phyloP scores from a whole-genome alignment of 2,888 invertebrate genomes.

The Drosophila fungiperda region DNA sequence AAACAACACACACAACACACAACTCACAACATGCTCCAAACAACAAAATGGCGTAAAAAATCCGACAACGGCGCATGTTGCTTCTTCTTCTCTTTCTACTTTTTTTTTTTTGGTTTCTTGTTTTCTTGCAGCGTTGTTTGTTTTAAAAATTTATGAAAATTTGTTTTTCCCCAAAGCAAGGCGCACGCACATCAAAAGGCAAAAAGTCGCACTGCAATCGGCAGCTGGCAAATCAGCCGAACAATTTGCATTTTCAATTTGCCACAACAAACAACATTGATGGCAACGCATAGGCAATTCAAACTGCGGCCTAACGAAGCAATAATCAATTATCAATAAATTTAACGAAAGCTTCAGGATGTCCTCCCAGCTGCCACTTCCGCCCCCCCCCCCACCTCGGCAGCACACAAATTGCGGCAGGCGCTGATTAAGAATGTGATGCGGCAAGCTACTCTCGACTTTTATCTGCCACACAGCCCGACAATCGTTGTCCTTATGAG shows the following conservation, averaged over 20 bases:
- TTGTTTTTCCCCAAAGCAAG: constrained; percentile 67
- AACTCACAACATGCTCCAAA: constrained; percentile 29
- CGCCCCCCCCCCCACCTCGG: background rate
- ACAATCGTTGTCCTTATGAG: constrained; percentile 53
- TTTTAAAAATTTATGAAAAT: constrained; percentile 82
- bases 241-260: constrained; percentile 83
- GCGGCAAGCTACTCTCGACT: constrained; percentile 58
- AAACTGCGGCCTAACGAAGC: constrained; percentile 77
- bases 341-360: constrained; percentile 48
- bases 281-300: constrained; percentile 31
- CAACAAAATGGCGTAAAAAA: constrained; percentile 74
- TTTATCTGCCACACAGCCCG: constrained; percentile 59
- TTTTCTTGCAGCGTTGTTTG: constrained; percentile 57
- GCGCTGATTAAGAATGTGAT: constrained; percentile 69
- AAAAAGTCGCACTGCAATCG: constrained; percentile 39
- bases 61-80: constrained; percentile 32
- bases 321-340: constrained; percentile 83
- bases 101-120: constrained; percentile 9
- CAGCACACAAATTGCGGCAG: constrained; percentile 17
- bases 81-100: background rate
- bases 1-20: constrained; percentile 17
- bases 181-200: constrained; percentile 47
- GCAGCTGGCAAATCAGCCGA: constrained; percentile 58
- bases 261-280: constrained; percentile 61
- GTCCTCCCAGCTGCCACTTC: background rate